Evolutionary conservation across 2,888 invertebrate species (phyloP).

Genomic region (Elysia crispata): DNA sequence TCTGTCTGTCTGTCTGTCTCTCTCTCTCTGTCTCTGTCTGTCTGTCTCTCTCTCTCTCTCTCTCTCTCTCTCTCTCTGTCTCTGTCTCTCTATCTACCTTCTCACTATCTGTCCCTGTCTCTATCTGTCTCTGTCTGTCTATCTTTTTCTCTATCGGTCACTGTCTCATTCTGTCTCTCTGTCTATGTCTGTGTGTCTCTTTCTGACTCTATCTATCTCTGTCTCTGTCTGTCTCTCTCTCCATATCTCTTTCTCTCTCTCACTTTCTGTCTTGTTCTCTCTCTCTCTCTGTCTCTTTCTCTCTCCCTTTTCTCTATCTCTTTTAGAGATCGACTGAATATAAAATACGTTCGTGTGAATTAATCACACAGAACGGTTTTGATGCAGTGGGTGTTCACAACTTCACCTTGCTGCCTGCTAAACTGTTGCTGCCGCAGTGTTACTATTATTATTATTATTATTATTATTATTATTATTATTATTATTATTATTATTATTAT

Average conservation of each 20-base stretch:
- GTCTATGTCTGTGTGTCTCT: too few relatives aligned
- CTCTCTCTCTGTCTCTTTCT: background rate
- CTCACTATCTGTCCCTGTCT: background rate
- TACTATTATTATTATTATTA: too few relatives aligned
- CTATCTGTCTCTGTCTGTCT: background rate
- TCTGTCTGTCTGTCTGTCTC: background rate
- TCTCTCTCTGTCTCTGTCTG: background rate
- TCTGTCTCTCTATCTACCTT: background rate
- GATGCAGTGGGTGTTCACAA: too few relatives aligned
- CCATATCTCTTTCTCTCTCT: too few relatives aligned
- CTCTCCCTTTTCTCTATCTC: background rate
- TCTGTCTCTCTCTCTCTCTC: background rate
- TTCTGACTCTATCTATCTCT: background rate
- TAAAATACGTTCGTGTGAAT: too few relatives aligned
- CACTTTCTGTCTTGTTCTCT: too few relatives aligned
- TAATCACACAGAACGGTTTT: too few relatives aligned
- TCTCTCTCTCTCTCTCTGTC: background rate
- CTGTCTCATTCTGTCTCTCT: background rate
- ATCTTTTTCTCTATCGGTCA: background rate
- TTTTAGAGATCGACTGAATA: too few relatives aligned
- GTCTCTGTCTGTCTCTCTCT: background rate
- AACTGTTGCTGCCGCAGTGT: too few relatives aligned
- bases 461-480: too few relatives aligned
- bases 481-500: too few relatives aligned
- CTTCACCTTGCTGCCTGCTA: too few relatives aligned